Evolutionary conservation across 2,888 invertebrate species (phyloP).

Genomic region (Proisotoma minuta): DNA sequence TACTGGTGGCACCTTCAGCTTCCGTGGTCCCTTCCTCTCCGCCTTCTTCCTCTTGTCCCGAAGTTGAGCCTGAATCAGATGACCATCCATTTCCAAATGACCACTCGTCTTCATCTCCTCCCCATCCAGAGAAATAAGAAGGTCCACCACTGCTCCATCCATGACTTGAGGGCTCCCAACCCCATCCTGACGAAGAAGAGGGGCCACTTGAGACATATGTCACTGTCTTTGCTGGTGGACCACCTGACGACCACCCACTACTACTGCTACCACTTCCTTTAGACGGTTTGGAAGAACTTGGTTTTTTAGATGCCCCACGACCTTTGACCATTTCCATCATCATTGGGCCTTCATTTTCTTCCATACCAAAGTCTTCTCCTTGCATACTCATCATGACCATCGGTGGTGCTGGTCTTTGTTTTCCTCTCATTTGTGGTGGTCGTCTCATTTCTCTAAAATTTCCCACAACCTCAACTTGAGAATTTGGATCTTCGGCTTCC

Average conservation of each 20-base stretch:
- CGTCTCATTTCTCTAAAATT: not conserved
- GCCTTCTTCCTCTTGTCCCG: not conserved
- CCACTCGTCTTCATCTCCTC: not conserved
- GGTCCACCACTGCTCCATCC: not conserved
- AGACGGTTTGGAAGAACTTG: not conserved
- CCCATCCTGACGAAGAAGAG: too few species aligned
- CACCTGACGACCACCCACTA: not conserved
- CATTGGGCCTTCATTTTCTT: not conserved
- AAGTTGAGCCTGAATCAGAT: not conserved
- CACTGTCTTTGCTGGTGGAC: not conserved
- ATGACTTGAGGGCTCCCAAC: not conserved
- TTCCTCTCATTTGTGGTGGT: not conserved
- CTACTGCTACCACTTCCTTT: not conserved
- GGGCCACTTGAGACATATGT: not conserved
- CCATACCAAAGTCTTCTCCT: not conserved
- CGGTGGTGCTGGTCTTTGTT: not conserved
- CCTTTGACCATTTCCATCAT: not conserved
- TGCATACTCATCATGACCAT: not conserved
- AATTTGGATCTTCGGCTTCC: not conserved
- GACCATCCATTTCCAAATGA: not conserved
- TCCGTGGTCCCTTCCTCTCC: not conserved
- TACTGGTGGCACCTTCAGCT: too few species aligned
- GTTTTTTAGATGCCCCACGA: not conserved
- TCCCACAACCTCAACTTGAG: not conserved
- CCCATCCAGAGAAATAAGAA: not conserved